Conservation (phyloP, 2,888 invertebrate genomes). For the Myathropa florea region DNA sequence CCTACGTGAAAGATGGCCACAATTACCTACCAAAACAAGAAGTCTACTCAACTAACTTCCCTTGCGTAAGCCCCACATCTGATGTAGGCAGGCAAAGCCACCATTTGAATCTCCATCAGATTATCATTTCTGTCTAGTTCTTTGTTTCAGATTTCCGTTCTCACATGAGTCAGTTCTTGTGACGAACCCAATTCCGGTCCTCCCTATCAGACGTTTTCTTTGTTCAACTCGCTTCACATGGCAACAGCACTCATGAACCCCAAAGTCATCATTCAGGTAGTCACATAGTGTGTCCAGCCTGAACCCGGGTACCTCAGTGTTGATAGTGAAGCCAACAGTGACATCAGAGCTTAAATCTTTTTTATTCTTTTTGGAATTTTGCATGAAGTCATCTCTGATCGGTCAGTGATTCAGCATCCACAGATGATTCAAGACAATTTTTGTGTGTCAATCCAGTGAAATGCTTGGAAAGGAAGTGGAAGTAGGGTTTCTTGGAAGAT, state of each 20-base stretch:
- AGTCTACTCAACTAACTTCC: too few relatives aligned
- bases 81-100: too few relatives aligned
- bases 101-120: too few relatives aligned
- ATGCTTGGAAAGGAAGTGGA: not conserved
- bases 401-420: not conserved
- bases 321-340: not conserved
- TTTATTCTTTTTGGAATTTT: not conserved
- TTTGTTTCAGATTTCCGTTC: not conserved
- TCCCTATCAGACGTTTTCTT: too few relatives aligned
- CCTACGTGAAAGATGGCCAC: too few relatives aligned
- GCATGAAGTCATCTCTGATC: not conserved
- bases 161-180: not conserved
- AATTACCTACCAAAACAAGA: too few relatives aligned
- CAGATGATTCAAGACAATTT: not conserved
- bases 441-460: not conserved
- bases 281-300: not conserved
- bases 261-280: not conserved
- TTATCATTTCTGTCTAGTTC: too few relatives aligned
- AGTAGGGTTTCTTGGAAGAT: not conserved
- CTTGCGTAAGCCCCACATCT: too few relatives aligned
- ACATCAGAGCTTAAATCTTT: not conserved
- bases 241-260: not conserved
- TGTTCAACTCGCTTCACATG: not conserved
- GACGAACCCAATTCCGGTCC: not conserved
- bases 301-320: not conserved